Percentiles rank a stretch among this genome's conserved stretches.
Evolutionary conservation across 2,113 vertebrate genomes (phyloP).

Genomic region (Saccopteryx bilineata): DNA sequence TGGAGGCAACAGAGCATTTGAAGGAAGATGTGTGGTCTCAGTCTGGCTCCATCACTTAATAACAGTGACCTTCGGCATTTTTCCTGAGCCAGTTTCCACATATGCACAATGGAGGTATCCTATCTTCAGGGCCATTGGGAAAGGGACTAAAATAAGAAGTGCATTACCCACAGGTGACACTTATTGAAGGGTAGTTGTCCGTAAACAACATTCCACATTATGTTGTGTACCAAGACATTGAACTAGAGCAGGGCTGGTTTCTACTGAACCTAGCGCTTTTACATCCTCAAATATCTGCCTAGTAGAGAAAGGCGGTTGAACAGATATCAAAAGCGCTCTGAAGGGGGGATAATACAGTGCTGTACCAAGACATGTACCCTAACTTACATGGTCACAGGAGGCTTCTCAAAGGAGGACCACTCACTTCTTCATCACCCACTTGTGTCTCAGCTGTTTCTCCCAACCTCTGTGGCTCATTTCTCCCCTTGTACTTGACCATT

Average conservation of each 20-base stretch:
- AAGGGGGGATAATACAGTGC: background rate
- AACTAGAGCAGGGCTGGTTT: background rate
- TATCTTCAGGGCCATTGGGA: background rate
- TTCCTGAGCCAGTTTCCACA: background rate
- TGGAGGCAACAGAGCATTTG: background rate
- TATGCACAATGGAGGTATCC: background rate
- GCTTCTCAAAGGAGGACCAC: background rate
- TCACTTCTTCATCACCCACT: background rate
- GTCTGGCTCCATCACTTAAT: background rate
- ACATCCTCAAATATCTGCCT: background rate
- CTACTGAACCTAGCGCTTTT: background rate
- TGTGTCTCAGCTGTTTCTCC: background rate
- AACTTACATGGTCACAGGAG: background rate
- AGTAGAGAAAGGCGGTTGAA: background rate
- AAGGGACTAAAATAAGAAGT: background rate
- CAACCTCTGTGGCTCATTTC: background rate
- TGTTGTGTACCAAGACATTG: background rate
- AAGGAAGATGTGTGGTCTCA: background rate
- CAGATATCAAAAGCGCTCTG: background rate
- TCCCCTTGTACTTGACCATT: background rate
- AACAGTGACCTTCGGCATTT: background rate
- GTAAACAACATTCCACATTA: accelerated
- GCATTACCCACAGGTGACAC: no score
- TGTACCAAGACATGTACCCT: background rate
- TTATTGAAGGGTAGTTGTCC: background rate